Evolutionary conservation across 2,113 vertebrate genomes (phyloP).

Genomic region (Macrotus californicus): DNA sequence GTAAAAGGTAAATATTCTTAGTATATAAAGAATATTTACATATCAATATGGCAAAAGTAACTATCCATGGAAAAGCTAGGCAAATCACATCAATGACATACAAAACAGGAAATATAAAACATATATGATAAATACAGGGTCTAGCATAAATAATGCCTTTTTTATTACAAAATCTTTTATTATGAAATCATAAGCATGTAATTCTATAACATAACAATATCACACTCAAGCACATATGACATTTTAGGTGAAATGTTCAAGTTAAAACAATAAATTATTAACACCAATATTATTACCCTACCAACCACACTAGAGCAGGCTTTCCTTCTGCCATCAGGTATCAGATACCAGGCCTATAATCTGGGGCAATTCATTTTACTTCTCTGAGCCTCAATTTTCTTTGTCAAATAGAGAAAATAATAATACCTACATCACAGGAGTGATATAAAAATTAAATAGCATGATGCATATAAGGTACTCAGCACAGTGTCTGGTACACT

Average conservation of each 20-base stretch:
- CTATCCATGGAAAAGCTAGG: neutral
- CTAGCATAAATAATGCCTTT: too few species aligned
- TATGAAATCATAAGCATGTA: too few species aligned
- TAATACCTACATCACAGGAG: neutral
- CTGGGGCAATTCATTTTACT: neutral
- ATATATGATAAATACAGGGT: slow-evolving; percentile 8
- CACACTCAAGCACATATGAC: too few species aligned
- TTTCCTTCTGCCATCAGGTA: neutral
- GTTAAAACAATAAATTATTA: too few species aligned
- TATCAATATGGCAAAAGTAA: slow-evolving; percentile 29
- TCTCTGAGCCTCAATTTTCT: slow-evolving; percentile 31
- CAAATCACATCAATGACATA: neutral
- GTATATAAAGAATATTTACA: slow-evolving; percentile 25
- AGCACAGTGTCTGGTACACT: neutral
- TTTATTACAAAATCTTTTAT: too few species aligned
- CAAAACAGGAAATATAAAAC: slow-evolving; percentile 19
- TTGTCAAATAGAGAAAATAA: slow-evolving; percentile 25
- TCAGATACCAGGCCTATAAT: slow-evolving; percentile 1
- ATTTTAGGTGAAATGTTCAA: too few species aligned
- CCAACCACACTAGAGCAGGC: too few species aligned
- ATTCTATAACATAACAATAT: too few species aligned
- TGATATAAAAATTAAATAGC: slow-evolving; percentile 28
- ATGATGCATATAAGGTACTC: neutral
- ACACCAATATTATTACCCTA: too few species aligned
- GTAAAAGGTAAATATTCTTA: slow-evolving; percentile 8